Base-by-base conservation (phyloP, 1,140 invertebrate species). In the Hypothenemus hampei region DNA sequence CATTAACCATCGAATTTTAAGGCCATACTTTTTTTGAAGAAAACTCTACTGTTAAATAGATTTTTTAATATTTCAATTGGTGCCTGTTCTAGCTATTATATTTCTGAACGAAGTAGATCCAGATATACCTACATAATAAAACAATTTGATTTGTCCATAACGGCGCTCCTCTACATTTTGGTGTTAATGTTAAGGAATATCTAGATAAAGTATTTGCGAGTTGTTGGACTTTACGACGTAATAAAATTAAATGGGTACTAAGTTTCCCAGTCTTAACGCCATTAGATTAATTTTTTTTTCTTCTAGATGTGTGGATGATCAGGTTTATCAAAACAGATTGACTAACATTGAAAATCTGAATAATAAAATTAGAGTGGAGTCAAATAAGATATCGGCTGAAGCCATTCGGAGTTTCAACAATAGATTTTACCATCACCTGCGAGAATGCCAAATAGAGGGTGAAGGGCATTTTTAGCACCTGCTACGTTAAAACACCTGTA, bases 1-100 rank as follows among this genome's bases (percentile, higher is more conserved):
- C 26, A 41, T 44, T 33, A 19, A 29, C 41, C 37, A 43, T 4
- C 13, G 15, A 13, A 39, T 39, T 6, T 39, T 39, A 39, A 18
- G 36, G 21, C 48, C 23, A 43, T 50, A n/a, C n/a, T 37, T 52
- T 57, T 41, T 37, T 57, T 50, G 26, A 57, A 26, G 39, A 31
- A 45, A 44, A 16, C 15, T 26, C 51, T 26, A 45, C 4, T 7
- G 40, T 26, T 29, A 23, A 33, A 51, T 24, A 16, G 13, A n/a
- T n/a, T n/a, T n/a, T n/a, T n/a, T n/a, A n/a, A n/a, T 52, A 46
- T 21, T 51, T 57, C 13, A 19, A 41, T 26, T 51, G n/a, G 49
- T 51, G 33, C 33, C 43, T 24, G 40, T 31, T 22, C 13, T 57
- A 33, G 55, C 43, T 23, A 33, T 46, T 16, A 51, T 57, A 18